Base-by-base conservation (phyloP, 2,888 invertebrate genomes). In the Rhingia campestris region DNA sequence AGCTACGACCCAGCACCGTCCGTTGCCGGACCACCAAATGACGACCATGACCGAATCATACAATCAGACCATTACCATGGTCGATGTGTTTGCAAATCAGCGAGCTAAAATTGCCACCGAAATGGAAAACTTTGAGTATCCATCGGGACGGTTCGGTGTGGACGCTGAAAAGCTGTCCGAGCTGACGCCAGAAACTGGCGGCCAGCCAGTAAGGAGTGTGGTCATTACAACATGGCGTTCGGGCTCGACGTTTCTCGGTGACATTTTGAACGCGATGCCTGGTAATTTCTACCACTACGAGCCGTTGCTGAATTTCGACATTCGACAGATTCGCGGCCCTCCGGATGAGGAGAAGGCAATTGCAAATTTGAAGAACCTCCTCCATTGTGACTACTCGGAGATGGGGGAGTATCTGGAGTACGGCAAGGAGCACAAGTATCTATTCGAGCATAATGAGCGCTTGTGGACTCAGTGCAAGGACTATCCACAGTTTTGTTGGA, bases 281-380 rank as follows among this genome's bases (percentile, higher is more conserved):
- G 97, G 95, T 37, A 97, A 95, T 90, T 97, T 94, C 91, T 97
- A 97, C 92, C 97, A 97, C 90, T 97, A 97, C 89, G 97, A 98
- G 91, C 97, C 97, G 39, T 92, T 97, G 81, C 92, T 97, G 79
- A 95, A 96, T 89, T 96, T 95, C 91, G 96, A 95, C 81, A 96
- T 97, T 87, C 93, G 95, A 86, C 96, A 96, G 92, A 95, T 97
- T 75, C 93, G 97, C 88, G 95, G 95, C 6, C 93, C 95, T 30
- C 95, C 95, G 3, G 92, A 95, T 58, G 94, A 95, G n/a, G 92
- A 93, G 47, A 91, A 93, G 86, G 96, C 96, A 33, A 89, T 96
- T 79, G 92, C 92, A 73, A 94, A 94, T 89, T 92, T 97, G 66
- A 95, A 94, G 89, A 93, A 94, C 86, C 93, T 97, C 89, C 93